Percentiles rank a stretch among this genome's conserved stretches.
phyloP scores from a whole-genome alignment of 1,140 invertebrate genomes.

The Drosophila sp. region DNA sequence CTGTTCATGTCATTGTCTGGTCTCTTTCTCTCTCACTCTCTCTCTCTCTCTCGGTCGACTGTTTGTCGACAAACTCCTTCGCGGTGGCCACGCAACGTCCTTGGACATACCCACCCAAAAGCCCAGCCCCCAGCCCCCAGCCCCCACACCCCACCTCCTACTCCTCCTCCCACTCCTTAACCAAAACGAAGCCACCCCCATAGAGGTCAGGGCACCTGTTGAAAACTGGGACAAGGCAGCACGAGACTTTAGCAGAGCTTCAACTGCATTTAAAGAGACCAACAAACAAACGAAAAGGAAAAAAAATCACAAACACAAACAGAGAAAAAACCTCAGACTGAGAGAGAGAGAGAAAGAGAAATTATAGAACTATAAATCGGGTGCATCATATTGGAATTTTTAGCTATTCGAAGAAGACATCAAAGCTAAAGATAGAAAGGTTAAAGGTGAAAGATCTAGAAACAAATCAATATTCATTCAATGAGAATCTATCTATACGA shows the following conservation, averaged over 20 bases:
- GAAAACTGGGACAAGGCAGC: slow-evolving; percentile 8
- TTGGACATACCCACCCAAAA: slow-evolving; percentile 29
- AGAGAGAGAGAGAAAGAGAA: neutral
- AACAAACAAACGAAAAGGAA: neutral
- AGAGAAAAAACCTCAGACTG: neutral
- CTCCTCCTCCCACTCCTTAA: neutral
- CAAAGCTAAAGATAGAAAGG: too few species aligned
- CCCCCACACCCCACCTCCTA: too few species aligned
- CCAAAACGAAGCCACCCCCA: slow-evolving; percentile 43
- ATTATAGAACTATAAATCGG: too few species aligned
- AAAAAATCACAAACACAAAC: neutral
- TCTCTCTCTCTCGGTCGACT: slow-evolving; percentile 16
- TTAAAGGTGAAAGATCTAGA: too few species aligned
- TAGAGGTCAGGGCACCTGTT: slow-evolving; percentile 9
- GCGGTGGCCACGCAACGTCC: slow-evolving; percentile 57
- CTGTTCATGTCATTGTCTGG: slow-evolving; percentile 19
- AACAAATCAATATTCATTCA: too few species aligned
- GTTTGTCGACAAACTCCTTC: slow-evolving; percentile 52
- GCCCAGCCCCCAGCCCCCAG: too few species aligned
- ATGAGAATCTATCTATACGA: too few species aligned
- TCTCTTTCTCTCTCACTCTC: neutral
- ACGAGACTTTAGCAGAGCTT: slow-evolving; percentile 1
- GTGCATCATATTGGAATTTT: too few species aligned
- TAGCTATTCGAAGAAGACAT: too few species aligned
- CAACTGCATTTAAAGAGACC: slow-evolving; percentile 12